These are phyloP conservation scores for Terebella lapidaria DNA, from an alignment of 2,888 invertebrate species.

Conservation along the genomic window DNA sequence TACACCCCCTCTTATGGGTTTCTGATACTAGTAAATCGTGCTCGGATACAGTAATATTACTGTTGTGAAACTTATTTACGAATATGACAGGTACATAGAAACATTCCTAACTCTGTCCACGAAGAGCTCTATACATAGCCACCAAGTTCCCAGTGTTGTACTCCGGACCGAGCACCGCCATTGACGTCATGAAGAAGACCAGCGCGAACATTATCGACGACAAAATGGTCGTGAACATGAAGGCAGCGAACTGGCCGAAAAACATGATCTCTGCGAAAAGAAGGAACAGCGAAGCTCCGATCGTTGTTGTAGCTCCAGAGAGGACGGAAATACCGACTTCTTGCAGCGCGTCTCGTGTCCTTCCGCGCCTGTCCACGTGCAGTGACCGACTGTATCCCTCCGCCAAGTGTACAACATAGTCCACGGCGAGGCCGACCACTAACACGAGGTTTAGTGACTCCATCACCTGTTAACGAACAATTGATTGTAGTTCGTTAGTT, in stretches of 20 bases:
- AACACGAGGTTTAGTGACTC: conserved; percentile 45
- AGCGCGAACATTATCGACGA: conserved; percentile 38
- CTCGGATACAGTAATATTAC: too few species aligned
- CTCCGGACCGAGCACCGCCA: conserved; percentile 35
- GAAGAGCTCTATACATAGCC: conserved; percentile 11
- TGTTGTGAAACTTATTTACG: too few species aligned
- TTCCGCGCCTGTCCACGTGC: conserved; percentile 30
- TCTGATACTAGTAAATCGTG: too few species aligned
- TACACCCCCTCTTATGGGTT: too few species aligned
- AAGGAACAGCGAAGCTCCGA: conserved; percentile 41
- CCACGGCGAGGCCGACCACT: conserved; percentile 42
- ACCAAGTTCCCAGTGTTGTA: conserved; percentile 19
- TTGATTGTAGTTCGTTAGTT: too few species aligned
- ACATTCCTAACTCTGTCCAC: too few species aligned
- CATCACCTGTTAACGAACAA: conserved; percentile 28
- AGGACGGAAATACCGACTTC: conserved; percentile 39
- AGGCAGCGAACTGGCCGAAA: conserved; percentile 42
- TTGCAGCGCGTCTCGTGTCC: conserved; percentile 36
- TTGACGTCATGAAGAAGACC: conserved; percentile 32
- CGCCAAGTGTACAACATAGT: conserved; percentile 46
- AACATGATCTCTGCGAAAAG: conserved; percentile 37
- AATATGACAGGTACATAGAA: too few species aligned
- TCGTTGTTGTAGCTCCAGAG: conserved; percentile 40
- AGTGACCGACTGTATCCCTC: conserved; percentile 40
- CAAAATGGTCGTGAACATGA: conserved; percentile 40